phyloP scores from a whole-genome alignment of 2,113 vertebrate genomes.

The Pedionomus torquatus region DNA sequence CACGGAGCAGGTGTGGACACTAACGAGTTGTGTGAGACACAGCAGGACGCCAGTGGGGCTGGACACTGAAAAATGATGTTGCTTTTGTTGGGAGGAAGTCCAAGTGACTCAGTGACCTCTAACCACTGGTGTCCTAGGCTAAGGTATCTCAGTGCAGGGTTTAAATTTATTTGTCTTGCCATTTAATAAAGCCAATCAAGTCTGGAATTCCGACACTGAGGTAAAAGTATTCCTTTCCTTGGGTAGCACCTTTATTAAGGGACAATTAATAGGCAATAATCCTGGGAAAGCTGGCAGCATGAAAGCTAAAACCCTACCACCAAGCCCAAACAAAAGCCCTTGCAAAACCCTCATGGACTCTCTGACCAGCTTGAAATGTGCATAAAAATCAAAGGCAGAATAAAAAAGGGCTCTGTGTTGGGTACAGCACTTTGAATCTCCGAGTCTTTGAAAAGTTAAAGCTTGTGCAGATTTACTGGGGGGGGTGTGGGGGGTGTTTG shows the following conservation, averaged over 20 bases:
- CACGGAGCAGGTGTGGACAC: constrained; percentile 9
- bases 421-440: constrained; percentile 70
- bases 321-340: constrained; percentile 16
- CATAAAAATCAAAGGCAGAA: constrained; percentile 75
- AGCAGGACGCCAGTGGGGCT: background rate
- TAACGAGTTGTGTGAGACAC: background rate
- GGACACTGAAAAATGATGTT: constrained; percentile 8
- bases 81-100: constrained; percentile 54
- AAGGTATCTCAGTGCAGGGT: background rate
- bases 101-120: constrained; percentile 45
- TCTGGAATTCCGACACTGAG: background rate
- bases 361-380: constrained; percentile 65
- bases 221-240: background rate
- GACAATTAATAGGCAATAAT: constrained; percentile 67
- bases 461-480: constrained; percentile 47
- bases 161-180: constrained; percentile 40
- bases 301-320: constrained; percentile 36
- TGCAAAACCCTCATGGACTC: constrained; percentile 9
- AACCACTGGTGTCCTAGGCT: background rate
- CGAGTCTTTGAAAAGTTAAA: constrained; percentile 51
- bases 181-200: background rate
- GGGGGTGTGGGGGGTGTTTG: too few relatives aligned
- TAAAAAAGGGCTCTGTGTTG: constrained; percentile 74
- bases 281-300: constrained; percentile 50
- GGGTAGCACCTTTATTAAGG: constrained; percentile 57